A percentile compares a stretch with the other conserved stretches of the same genome.
Evolutionary conservation across 1,140 invertebrate species (phyloP).

Genomic region (Drosophila ohnishii): DNA sequence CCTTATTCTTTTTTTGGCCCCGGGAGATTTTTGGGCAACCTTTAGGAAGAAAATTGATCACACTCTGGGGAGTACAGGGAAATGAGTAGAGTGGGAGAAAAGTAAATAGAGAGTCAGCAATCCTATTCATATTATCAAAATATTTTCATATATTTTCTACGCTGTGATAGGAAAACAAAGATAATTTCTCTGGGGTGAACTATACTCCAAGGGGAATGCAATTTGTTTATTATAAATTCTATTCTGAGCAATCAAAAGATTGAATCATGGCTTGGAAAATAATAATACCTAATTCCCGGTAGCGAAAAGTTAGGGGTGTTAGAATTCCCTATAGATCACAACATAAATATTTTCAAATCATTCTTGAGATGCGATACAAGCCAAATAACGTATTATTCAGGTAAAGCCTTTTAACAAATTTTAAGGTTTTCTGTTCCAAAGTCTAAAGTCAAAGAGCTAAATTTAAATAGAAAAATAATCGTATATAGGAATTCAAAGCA

Average conservation of each 20-base stretch:
- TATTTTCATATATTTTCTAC: constrained; percentile 60
- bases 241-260: constrained; percentile 6
- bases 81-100: background rate
- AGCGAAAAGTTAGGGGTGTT: background rate
- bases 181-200: constrained; percentile 8
- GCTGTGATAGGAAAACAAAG: constrained; percentile 29
- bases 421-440: background rate
- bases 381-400: no score
- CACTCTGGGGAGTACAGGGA: constrained; percentile 44
- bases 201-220: constrained; percentile 28
- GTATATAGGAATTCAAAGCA: no score
- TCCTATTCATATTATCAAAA: constrained; percentile 53
- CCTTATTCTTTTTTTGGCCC: constrained; percentile 12
- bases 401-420: background rate
- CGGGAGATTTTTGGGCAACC: constrained; percentile 15
- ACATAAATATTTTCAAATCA: constrained; percentile 1
- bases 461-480: background rate
- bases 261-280: background rate
- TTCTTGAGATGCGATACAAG: background rate
- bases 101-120: background rate
- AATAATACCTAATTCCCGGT: constrained; percentile 3
- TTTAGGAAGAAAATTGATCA: constrained; percentile 50
- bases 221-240: constrained; percentile 2
- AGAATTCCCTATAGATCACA: background rate
- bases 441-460: no score